Conservation (phyloP, 2,888 invertebrate genomes). For the Macrophya annulata region DNA sequence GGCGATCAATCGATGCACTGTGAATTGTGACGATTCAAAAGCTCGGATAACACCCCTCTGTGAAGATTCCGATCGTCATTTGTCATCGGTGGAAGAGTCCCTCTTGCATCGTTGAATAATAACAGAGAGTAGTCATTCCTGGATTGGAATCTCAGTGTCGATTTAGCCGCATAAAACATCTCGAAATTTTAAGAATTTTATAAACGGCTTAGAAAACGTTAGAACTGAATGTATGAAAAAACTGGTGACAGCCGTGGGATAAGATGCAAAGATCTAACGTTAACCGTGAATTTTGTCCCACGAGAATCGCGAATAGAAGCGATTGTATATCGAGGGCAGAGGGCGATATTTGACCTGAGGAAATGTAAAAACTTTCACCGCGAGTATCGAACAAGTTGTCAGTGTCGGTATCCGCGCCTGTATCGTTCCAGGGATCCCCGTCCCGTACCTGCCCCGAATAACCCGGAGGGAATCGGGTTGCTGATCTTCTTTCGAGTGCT, state of each 20-base stretch:
- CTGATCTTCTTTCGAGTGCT: slow-evolving; percentile 55
- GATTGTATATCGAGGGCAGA: slow-evolving; percentile 31
- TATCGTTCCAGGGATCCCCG: slow-evolving; percentile 31
- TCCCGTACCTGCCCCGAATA: neutral
- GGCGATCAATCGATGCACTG: slow-evolving; percentile 22
- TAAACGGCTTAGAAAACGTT: neutral
- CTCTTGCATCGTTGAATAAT: neutral
- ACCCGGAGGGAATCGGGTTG: slow-evolving; percentile 42
- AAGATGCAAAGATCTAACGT: slow-evolving; percentile 20
- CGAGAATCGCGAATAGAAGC: slow-evolving; percentile 21
- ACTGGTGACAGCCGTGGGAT: slow-evolving; percentile 30
- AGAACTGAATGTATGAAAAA: neutral
- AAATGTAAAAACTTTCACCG: slow-evolving; percentile 48
- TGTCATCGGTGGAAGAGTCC: slow-evolving; percentile 14
- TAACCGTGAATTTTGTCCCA: slow-evolving; percentile 15
- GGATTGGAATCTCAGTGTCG: neutral
- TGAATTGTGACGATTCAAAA: slow-evolving; percentile 25
- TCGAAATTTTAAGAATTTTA: neutral
- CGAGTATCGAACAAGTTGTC: slow-evolving; percentile 52
- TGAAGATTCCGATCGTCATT: slow-evolving; percentile 10
- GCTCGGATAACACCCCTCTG: slow-evolving; percentile 12
- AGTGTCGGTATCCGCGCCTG: slow-evolving; percentile 45
- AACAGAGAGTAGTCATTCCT: slow-evolving; percentile 12
- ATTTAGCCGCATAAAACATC: neutral
- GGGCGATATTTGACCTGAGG: slow-evolving; percentile 43